A percentile compares a stretch with the other conserved stretches of the same genome.
Conservation (phyloP, 2,113 vertebrate species). For the Burhinus oedicnemus region DNA sequence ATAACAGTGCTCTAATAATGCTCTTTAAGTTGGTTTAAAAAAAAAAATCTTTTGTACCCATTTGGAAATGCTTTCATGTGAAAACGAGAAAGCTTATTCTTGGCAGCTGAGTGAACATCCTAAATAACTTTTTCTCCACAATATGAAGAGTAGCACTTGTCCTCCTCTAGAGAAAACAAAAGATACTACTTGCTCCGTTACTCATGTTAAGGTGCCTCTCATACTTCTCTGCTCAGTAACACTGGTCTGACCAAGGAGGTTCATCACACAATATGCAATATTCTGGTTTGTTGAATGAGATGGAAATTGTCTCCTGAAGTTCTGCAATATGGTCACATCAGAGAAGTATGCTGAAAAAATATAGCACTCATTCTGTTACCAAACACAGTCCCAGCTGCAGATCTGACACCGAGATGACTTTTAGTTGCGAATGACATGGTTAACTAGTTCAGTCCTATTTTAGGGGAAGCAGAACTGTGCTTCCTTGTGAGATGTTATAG, state of each 20-base stretch:
- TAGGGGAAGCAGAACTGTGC: neutral
- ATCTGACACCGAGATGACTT: neutral
- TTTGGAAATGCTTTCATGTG: neutral
- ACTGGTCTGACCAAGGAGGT: neutral
- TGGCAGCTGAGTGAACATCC: neutral
- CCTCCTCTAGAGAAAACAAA: neutral
- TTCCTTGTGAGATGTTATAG: neutral
- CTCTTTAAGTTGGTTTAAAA: neutral
- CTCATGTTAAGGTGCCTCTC: neutral
- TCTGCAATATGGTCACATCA: neutral
- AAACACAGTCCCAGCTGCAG: neutral
- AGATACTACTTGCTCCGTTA: neutral
- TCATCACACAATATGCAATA: neutral
- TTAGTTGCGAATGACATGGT: neutral
- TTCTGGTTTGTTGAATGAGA: neutral
- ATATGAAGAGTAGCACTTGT: neutral
- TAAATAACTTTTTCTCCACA: neutral
- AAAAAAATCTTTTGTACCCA: neutral
- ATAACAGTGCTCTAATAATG: neutral
- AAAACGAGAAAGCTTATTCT: neutral
- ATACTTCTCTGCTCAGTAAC: neutral
- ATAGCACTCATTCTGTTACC: accelerated
- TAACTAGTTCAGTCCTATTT: neutral
- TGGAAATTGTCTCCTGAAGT: neutral
- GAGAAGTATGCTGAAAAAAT: neutral